Percentiles rank a stretch among this genome's conserved stretches.
Conservation (phyloP, 2,113 vertebrate genomes). For the Microcebus ravelobensis region DNA sequence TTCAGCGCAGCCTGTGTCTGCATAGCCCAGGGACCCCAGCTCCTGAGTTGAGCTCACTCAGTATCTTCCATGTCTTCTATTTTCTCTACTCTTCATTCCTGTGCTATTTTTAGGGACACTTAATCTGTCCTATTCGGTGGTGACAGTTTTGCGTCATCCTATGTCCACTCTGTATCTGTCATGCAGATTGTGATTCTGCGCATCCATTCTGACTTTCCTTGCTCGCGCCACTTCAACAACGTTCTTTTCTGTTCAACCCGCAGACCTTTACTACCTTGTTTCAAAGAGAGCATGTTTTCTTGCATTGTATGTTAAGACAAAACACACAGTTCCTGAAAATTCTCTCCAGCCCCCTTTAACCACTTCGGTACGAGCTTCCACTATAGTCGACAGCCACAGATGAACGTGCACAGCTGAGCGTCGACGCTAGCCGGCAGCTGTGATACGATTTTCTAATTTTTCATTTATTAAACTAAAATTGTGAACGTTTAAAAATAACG, state of each 20-base stretch:
- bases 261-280: not conserved
- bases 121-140: no score
- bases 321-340: not conserved
- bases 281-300: not conserved
- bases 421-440: no score
- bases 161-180: no score
- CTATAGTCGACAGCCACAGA: no score
- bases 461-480: no score
- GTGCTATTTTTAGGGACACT: rapidly evolving
- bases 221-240: rapidly evolving
- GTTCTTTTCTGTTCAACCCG: not conserved
- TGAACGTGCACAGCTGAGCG: no score
- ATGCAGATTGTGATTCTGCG: not conserved
- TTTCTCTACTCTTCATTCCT: not conserved
- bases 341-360: not conserved
- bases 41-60: rapidly evolving
- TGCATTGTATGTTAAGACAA: not conserved
- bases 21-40: rapidly evolving
- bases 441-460: no score
- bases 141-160: not conserved
- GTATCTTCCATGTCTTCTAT: not conserved
- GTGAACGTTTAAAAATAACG: no score
- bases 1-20: not conserved
- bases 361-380: no score
- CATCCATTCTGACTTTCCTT: not conserved